Base-by-base conservation (phyloP, 1,140 invertebrate species). In the Drosophila guanche region DNA sequence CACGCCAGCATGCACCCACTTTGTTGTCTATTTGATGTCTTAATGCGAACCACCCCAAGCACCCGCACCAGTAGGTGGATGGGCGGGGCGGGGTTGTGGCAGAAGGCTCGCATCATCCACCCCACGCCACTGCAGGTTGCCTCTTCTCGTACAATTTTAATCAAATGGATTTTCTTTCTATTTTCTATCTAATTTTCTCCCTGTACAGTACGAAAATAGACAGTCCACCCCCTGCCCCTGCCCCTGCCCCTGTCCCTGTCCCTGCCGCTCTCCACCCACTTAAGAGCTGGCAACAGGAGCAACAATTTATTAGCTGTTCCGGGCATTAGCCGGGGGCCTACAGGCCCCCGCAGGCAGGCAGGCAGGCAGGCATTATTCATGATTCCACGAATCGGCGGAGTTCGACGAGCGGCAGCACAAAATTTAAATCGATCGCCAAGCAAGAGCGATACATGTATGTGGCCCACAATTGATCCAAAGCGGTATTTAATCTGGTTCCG, bases 11-110 rank as follows among this genome's bases (percentile, higher is more conserved):
- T 6, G 2, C 12, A n/a, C 23, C 14, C 29, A 53, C 66, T 48
- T 48, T 68, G 66, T 69, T 68, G 66, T 68, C 66, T 68, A 48
- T 68, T 69, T 68, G 63, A 69, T 68, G 66, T 69, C 63, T 68
- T 68, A 69, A 69, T 69, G 66, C 62, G 59, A 55, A 27, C 62
- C 61, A 67, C 29, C 65, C 42, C 40, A 33, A 47, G 46, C 56
- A 37, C 56, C 46, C 43, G 27, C 23, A 7, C 7, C 7, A n/a
- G 33, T 37, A 2, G 10, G 33, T 7, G 33, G 10, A 6, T 0
- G 5, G 25, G 6, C 2, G 29, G 33, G 16, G 16, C 16, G 16
- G 16, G 16, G 16, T 20, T 20, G 16, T 20, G 16, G 16, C 16
- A 37, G 10, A 37, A 37, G 33, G 33, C 10, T 12, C 33, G 33